Base-by-base conservation (phyloP, 2,797 vertebrate genomes). In the Eulemur rubriventer region DNA sequence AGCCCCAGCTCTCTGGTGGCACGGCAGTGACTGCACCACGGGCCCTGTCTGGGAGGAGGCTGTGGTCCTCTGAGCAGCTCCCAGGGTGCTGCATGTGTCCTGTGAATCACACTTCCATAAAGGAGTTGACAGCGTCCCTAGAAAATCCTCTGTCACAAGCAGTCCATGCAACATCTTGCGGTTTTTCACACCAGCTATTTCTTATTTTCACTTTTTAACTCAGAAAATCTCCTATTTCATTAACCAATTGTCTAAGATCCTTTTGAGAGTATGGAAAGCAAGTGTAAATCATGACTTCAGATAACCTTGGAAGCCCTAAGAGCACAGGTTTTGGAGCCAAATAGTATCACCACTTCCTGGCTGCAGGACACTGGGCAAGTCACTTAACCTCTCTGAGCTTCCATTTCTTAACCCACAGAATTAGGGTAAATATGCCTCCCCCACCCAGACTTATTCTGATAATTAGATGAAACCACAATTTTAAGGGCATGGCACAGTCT, bases 41-140 rank as follows among this genome's bases (percentile, higher is more conserved):
- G 52, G 2, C 4, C 13, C n/a, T 28, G 30, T 35, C 17, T 14
- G 7, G 14, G 0, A 13, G n/a, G 46, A 50, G 89, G 6, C 30
- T 5, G 41, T 1, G 1, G 65, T 24, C 65, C 67, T 46, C 70
- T 6, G 26, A 75, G 67, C 69, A 20, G 43, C 28, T 11, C 63
- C 20, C 48, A 7, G 16, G 24, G 7, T 0, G 3, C 5, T 35
- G 11, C 38, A 4, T 2, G 16, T 59, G 28, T 41, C 35, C 10
- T 6, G 10, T 26, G 73, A 24, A 6, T 67, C 13, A 22, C n/a
- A 4, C 6, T 24, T 46, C 48, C 30, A 0, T 22, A 4, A 30
- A 10, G 26, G 63, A 55, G 18, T 43, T 6, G 0, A 38, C 33
- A 0, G 4, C 1, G 1, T 59, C 33, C 48, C 75, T 20, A 35